These are phyloP conservation scores for Kryptolebias ocellatus DNA, from an alignment of 2,797 vertebrate species.

Conservation along the genomic window DNA sequence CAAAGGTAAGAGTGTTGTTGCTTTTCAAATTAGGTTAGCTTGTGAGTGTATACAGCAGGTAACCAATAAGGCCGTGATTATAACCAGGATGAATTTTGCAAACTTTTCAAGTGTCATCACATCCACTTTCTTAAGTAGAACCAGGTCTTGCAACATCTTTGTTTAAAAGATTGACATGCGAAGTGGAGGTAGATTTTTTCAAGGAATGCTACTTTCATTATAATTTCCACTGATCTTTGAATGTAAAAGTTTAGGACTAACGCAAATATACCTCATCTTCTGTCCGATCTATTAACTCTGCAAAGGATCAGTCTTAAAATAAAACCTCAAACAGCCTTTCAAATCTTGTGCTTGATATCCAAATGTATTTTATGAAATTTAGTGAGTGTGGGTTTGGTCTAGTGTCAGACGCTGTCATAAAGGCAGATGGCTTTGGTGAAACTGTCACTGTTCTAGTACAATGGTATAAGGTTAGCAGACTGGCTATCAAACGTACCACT, in stretches of 20 bases:
- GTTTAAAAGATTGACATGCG: too few species aligned
- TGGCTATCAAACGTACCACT: background rate
- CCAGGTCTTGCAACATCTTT: too few species aligned
- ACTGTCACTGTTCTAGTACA: constrained; percentile 19
- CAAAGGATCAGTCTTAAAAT: constrained; percentile 33
- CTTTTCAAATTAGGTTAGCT: constrained; percentile 11
- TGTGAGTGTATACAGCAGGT: constrained; percentile 23
- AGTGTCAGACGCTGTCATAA: constrained; percentile 11
- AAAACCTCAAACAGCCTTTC: constrained; percentile 31
- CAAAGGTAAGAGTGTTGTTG: constrained; percentile 8
- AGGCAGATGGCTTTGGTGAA: constrained; percentile 25
- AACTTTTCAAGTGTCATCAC: constrained; percentile 53
- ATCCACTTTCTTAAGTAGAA: constrained; percentile 49
- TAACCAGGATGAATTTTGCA: constrained; percentile 41
- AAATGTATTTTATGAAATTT: constrained; percentile 23
- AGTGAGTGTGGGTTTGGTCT: constrained; percentile 26
- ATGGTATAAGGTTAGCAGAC: constrained; percentile 1
- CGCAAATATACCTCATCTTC: constrained; percentile 23
- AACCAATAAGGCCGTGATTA: constrained; percentile 31
- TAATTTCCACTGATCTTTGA: constrained; percentile 36
- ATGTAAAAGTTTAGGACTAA: constrained; percentile 41
- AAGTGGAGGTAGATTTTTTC: too few species aligned
- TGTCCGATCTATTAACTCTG: background rate
- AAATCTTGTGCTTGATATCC: constrained; percentile 43
- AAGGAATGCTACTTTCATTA: background rate